A percentile compares a stretch with the other conserved stretches of the same genome.
These are phyloP conservation scores for Tenthredo notha DNA, from an alignment of 2,888 invertebrate species.

Conservation along the genomic window DNA sequence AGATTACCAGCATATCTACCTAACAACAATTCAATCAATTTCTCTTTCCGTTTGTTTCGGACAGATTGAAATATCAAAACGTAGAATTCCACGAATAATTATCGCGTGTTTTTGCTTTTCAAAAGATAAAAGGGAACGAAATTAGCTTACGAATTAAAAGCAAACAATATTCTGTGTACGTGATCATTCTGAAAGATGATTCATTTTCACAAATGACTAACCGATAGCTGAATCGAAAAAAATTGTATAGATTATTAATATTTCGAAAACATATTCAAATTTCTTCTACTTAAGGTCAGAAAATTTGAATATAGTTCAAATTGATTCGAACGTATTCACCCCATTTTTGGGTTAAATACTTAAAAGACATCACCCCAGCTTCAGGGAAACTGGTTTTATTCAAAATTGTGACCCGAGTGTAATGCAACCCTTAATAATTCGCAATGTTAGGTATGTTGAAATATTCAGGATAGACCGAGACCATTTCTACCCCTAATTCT, in stretches of 20 bases:
- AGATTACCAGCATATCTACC: neutral
- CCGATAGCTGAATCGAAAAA: neutral
- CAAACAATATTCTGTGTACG: neutral
- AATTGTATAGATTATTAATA: neutral
- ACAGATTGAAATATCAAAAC: neutral
- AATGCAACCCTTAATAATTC: neutral
- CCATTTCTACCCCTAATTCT: slow-evolving; percentile 2
- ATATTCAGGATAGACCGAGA: neutral
- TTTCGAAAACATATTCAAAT: neutral
- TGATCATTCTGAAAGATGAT: neutral
- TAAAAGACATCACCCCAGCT: neutral
- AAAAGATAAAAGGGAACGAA: neutral
- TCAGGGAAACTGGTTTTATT: neutral
- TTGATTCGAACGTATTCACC: neutral
- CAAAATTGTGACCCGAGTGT: neutral
- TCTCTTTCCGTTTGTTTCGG: neutral
- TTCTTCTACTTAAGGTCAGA: neutral
- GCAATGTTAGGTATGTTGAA: neutral
- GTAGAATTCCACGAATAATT: neutral
- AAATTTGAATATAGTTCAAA: neutral
- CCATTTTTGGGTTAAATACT: neutral
- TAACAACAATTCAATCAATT: neutral
- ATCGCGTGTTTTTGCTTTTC: neutral
- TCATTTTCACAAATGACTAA: neutral
- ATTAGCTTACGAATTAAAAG: neutral